A percentile compares a stretch with the other conserved stretches of the same genome.
phyloP scores from a whole-genome alignment of 2,888 invertebrate species.

The Pimpla rufipes region DNA sequence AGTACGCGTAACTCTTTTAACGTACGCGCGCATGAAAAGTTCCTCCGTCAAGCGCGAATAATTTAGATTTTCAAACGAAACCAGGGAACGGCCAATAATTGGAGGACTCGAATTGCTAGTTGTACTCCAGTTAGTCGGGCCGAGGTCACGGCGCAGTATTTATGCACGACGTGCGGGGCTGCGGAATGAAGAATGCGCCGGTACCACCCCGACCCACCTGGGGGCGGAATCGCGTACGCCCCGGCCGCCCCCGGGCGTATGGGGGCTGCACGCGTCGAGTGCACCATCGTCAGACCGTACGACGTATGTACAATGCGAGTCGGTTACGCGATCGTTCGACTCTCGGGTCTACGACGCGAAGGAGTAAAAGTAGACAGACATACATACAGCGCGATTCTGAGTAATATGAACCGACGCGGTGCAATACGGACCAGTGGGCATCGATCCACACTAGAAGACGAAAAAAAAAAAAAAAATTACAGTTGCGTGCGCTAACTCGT shows the following conservation, averaged over 20 bases:
- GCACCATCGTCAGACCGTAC: slow-evolving; percentile 57
- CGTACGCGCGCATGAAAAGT: background rate
- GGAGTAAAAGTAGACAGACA: slow-evolving; percentile 25
- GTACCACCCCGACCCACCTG: slow-evolving; percentile 84
- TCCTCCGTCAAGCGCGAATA: background rate
- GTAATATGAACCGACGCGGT: too few relatives aligned
- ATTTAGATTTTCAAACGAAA: background rate
- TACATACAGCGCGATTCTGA: too few relatives aligned
- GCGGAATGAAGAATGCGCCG: slow-evolving; percentile 80
- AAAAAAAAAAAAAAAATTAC: too few relatives aligned
- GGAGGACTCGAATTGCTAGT: slow-evolving; percentile 4
- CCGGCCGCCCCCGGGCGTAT: slow-evolving; percentile 84
- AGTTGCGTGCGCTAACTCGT: too few relatives aligned
- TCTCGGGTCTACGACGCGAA: slow-evolving; percentile 25
- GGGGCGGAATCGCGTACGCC: slow-evolving; percentile 85
- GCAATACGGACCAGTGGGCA: too few relatives aligned
- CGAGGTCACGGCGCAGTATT: slow-evolving; percentile 68
- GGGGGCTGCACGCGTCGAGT: slow-evolving; percentile 79
- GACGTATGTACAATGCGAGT: slow-evolving; percentile 16
- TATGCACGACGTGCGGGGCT: slow-evolving; percentile 69
- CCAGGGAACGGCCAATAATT: background rate
- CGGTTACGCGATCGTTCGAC: slow-evolving; percentile 54
- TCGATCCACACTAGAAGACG: too few relatives aligned
- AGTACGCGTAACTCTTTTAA: too few relatives aligned
- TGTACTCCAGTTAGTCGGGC: slow-evolving; percentile 52